Conservation (phyloP, 2,888 invertebrate genomes). For the Torymus tubicola region DNA sequence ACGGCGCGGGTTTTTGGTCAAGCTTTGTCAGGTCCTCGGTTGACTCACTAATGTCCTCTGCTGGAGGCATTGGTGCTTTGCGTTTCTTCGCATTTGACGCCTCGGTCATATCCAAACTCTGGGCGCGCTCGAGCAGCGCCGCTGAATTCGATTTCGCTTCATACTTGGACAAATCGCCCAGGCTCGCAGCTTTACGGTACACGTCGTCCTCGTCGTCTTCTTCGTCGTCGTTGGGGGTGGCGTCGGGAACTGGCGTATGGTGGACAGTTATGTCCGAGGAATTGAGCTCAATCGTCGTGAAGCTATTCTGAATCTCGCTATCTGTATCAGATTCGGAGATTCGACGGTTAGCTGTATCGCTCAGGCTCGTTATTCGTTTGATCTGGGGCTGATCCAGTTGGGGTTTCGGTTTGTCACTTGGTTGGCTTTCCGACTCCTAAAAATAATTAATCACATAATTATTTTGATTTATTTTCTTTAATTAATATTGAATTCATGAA, state of each 20-base stretch:
- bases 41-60: constrained; percentile 73
- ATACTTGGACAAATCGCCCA: constrained; percentile 87
- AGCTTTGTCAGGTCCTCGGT: constrained; percentile 75
- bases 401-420: constrained; percentile 41
- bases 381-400: constrained; percentile 37
- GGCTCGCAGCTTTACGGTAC: constrained; percentile 85
- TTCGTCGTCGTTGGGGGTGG: constrained; percentile 73
- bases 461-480: too few species aligned
- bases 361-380: constrained; percentile 25
- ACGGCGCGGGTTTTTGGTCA: constrained; percentile 81
- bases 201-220: constrained; percentile 80
- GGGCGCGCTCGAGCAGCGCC: constrained; percentile 85
- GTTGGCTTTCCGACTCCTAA: constrained; percentile 6
- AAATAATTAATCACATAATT: not conserved
- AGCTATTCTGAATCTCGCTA: constrained; percentile 73
- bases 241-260: constrained; percentile 79
- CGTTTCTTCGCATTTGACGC: constrained; percentile 80
- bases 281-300: constrained; percentile 85
- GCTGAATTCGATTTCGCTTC: constrained; percentile 78
- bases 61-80: constrained; percentile 80
- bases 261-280: constrained; percentile 87
- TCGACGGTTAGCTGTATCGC: constrained; percentile 59
- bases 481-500: too few species aligned
- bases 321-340: constrained; percentile 78
- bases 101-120: constrained; percentile 86